Conservation (phyloP, 2,797 vertebrate species). For the Serranus cabrilla region DNA sequence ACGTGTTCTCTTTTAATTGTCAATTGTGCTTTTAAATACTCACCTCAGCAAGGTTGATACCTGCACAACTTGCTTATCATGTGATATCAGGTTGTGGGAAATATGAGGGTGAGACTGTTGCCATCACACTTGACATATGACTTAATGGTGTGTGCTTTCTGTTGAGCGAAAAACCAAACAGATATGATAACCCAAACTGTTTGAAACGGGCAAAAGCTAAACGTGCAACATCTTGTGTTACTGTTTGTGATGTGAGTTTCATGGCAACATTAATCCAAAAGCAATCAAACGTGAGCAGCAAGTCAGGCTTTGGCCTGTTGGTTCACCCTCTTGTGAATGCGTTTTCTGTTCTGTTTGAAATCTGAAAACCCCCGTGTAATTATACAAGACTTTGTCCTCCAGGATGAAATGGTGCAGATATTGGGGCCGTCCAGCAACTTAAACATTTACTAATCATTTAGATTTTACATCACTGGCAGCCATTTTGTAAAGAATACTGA, state of each 20-base stretch:
- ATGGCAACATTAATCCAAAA: conserved; percentile 57
- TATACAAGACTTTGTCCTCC: background rate
- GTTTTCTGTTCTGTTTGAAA: conserved; percentile 3
- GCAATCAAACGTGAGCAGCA: conserved; percentile 39
- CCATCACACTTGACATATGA: background rate
- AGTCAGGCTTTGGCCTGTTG: conserved; percentile 49
- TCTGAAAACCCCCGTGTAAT: background rate
- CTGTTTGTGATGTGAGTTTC: conserved; percentile 53
- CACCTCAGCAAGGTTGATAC: background rate
- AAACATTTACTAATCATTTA: background rate
- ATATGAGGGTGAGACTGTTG: conserved; percentile 13
- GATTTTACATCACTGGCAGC: background rate
- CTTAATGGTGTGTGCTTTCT: conserved; percentile 5
- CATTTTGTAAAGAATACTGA: background rate
- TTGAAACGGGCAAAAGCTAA: conserved; percentile 27
- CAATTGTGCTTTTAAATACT: background rate
- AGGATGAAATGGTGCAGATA: background rate
- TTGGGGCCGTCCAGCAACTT: background rate
- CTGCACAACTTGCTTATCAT: background rate
- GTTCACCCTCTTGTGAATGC: conserved; percentile 4
- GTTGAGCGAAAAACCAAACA: background rate
- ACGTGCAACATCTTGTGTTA: conserved; percentile 34
- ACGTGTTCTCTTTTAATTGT: background rate
- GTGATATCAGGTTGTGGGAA: conserved; percentile 12
- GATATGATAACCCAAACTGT: conserved; percentile 2